Evolutionary conservation across 1,140 invertebrate species (phyloP).

Genomic region (Drosophila parvula): DNA sequence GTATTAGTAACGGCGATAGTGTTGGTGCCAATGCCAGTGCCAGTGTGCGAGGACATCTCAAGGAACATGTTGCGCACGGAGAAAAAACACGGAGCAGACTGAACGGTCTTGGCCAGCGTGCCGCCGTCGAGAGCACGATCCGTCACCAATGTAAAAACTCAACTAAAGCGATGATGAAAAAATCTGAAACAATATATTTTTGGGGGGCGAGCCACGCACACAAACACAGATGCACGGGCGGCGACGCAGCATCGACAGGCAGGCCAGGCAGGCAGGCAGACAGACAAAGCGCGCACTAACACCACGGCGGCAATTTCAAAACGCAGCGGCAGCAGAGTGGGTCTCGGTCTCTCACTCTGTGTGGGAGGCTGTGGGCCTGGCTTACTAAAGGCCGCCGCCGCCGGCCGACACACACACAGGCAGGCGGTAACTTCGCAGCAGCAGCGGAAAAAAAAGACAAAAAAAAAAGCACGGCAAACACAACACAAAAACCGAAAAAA

Average conservation of each 20-base stretch:
- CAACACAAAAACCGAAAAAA: slow-evolving; percentile 55
- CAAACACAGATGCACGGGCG: slow-evolving; percentile 49
- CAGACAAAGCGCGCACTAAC: slow-evolving; percentile 80
- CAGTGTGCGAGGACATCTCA: slow-evolving; percentile 55
- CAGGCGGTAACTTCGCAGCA: slow-evolving; percentile 61
- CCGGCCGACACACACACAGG: slow-evolving; percentile 66
- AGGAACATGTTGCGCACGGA: slow-evolving; percentile 80
- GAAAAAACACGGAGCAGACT: slow-evolving; percentile 73
- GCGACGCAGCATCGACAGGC: slow-evolving; percentile 73
- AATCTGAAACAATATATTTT: slow-evolving; percentile 85
- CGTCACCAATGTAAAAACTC: slow-evolving; percentile 84
- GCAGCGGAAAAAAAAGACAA: slow-evolving; percentile 63
- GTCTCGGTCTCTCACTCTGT: slow-evolving; percentile 26
- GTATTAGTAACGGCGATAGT: slow-evolving; percentile 21
- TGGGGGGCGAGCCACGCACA: slow-evolving; percentile 75
- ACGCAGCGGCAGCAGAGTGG: slow-evolving; percentile 67
- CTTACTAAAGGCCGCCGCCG: slow-evolving; percentile 79
- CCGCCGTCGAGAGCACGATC: slow-evolving; percentile 82
- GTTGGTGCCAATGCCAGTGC: slow-evolving; percentile 14
- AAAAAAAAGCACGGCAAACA: slow-evolving; percentile 62
- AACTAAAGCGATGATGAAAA: slow-evolving; percentile 84
- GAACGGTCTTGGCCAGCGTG: slow-evolving; percentile 67
- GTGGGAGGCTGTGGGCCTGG: slow-evolving; percentile 53
- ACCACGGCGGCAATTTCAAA: slow-evolving; percentile 67
- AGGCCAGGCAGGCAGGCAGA: slow-evolving; percentile 58